phyloP scores from a whole-genome alignment of 1,140 invertebrate species.

The Orussus abietinus region DNA sequence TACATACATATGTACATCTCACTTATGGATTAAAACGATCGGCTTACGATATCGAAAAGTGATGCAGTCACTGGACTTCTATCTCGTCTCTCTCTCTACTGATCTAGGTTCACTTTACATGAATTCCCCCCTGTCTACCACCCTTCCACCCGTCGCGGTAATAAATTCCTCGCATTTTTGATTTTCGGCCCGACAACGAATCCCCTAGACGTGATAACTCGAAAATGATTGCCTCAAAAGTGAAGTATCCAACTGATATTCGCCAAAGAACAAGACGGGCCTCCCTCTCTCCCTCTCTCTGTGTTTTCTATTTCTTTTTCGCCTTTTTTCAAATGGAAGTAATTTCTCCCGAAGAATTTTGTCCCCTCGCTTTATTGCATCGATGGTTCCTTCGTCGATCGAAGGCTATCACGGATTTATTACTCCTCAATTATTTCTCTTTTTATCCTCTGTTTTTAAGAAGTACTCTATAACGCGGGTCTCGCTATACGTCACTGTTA shows the following conservation, averaged over 20 bases:
- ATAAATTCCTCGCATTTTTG: not conserved
- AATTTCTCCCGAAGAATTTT: no score
- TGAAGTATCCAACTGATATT: no score
- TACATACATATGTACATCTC: constrained; percentile 1
- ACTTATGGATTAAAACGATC: not conserved
- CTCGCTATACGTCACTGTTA: not conserved
- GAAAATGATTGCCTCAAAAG: not conserved
- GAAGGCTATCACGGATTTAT: constrained; percentile 1
- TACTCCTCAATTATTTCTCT: not conserved
- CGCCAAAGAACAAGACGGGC: no score
- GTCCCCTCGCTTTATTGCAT: no score
- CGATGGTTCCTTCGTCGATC: not conserved
- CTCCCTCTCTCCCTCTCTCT: constrained; percentile 1
- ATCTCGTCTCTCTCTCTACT: not conserved
- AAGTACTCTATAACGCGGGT: constrained; percentile 16
- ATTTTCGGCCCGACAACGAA: not conserved
- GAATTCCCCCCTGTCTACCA: no score
- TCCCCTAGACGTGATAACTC: not conserved
- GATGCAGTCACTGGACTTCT: not conserved
- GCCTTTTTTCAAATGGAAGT: not conserved
- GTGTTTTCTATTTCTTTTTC: not conserved
- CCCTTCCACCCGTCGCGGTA: no score
- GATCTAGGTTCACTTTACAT: not conserved
- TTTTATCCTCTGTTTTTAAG: constrained; percentile 10
- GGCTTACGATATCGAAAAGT: not conserved